These are phyloP conservation scores for Polymixis lichenea DNA, from an alignment of 2,888 invertebrate genomes.

Conservation along the genomic window DNA sequence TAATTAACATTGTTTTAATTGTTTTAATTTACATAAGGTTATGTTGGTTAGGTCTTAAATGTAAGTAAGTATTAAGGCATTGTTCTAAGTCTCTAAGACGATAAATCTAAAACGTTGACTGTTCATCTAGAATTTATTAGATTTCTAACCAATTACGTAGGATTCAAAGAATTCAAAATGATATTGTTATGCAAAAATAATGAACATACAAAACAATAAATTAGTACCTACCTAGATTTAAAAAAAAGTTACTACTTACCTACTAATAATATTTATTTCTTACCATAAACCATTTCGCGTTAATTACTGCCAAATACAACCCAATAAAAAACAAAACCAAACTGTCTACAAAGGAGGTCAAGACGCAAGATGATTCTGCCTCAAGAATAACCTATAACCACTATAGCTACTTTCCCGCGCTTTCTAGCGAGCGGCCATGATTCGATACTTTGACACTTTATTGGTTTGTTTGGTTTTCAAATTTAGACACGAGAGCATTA, in stretches of 20 bases:
- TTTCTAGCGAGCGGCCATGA: conserved; percentile 55
- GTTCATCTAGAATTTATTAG: neutral
- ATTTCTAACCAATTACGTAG: neutral
- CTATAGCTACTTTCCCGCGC: conserved; percentile 61
- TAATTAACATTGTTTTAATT: conserved; percentile 35
- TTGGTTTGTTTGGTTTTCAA: neutral
- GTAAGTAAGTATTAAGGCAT: neutral
- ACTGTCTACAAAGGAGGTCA: conserved; percentile 35
- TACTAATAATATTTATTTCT: neutral
- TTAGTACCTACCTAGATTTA: neutral
- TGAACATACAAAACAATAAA: neutral
- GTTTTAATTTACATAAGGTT: conserved; percentile 35
- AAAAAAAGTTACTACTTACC: neutral
- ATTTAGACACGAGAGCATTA: neutral
- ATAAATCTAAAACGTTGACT: conserved; percentile 8
- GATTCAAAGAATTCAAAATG: too few species aligned
- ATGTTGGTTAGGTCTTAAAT: neutral
- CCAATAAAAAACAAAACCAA: conserved; percentile 8
- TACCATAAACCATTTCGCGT: neutral
- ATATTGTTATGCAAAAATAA: neutral
- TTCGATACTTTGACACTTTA: conserved; percentile 24
- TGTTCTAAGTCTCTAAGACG: conserved; percentile 20
- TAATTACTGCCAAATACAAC: conserved; percentile 14
- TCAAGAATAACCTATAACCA: conserved; percentile 43
- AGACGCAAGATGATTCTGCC: conserved; percentile 40